Evolutionary conservation across 2,888 invertebrate species (phyloP), one percentile per base, ranked within the genome.

Genomic region (Thyatira batis): DNA sequence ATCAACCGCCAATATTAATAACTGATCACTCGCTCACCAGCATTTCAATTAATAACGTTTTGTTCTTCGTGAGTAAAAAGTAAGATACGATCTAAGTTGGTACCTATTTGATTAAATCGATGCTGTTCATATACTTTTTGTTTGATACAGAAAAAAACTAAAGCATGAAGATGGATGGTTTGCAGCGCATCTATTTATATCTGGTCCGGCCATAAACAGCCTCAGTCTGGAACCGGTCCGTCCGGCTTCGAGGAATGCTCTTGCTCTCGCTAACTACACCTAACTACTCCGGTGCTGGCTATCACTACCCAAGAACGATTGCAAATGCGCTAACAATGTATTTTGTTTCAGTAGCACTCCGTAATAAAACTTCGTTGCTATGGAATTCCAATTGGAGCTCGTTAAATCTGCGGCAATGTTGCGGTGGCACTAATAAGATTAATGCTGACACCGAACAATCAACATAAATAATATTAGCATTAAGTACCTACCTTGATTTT

Each of bases 101-200:
- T 17, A 33, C 33, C 0, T 30, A 30, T n/a, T 11, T n/a, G n/a
- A 30, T 30, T 23, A 23, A 23, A 23, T 10, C n/a, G n/a, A 10
- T 11, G 30, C 1, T 33, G 13, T 33, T 23, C 23, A 23, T 23
- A 23, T 4, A 23, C 23, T 5, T 46, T 48, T 20, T 17, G 28
- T 27, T 48, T 48, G 17, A 27, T 27, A 48, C 48, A 10, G 27
- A 23, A 17, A 69, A 84, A 84, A 87, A 85, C 75, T 83, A 77
- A 79, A 83, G 77, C 79, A 78, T 72, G 77, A 78, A 86, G 89
- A 90, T 85, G 85, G 86, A 88, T 87, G 85, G 78, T 82, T 76
- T 80, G 84, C 85, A 78, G 81, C 75, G 78, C 79, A 78, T 88
- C 89, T 91, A 90, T 90, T 89, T 91, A 89, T 91, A 90, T 85